Conservation (phyloP, 1,140 invertebrate species). For the Atta colombica region DNA sequence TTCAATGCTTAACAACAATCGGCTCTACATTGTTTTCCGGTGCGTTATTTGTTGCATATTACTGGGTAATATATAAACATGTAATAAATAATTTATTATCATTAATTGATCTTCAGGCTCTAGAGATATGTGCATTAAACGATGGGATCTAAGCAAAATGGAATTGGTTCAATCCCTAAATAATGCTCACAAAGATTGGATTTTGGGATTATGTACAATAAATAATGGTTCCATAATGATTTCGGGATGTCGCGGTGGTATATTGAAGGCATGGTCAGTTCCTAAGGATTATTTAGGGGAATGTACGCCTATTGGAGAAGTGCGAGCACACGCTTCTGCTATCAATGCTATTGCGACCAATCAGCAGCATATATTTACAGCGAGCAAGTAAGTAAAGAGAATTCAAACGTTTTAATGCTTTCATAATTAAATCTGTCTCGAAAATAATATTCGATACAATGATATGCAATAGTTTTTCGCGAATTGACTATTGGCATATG, state of each 20-base stretch:
- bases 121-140: constrained; percentile 95
- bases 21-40: constrained; percentile 92
- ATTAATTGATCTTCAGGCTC: constrained; percentile 85
- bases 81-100: neutral
- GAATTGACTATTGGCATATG: neutral
- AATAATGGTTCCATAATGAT: constrained; percentile 89
- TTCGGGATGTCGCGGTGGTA: constrained; percentile 93
- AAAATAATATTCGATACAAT: neutral
- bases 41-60: neutral
- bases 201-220: constrained; percentile 92
- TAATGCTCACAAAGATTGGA: constrained; percentile 96
- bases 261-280: constrained; percentile 88
- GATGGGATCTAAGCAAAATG: constrained; percentile 92
- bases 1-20: constrained; percentile 92
- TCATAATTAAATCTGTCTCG: neutral
- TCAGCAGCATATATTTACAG: constrained; percentile 92
- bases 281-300: constrained; percentile 82
- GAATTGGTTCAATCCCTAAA: constrained; percentile 92
- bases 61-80: neutral
- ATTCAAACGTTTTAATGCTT: neutral
- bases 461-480: neutral
- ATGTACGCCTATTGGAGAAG: constrained; percentile 90
- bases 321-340: constrained; percentile 91
- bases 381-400: constrained; percentile 89
- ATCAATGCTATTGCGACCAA: constrained; percentile 93